Base-by-base conservation (phyloP, 1,140 invertebrate genomes). In the Polyergus mexicanus region DNA sequence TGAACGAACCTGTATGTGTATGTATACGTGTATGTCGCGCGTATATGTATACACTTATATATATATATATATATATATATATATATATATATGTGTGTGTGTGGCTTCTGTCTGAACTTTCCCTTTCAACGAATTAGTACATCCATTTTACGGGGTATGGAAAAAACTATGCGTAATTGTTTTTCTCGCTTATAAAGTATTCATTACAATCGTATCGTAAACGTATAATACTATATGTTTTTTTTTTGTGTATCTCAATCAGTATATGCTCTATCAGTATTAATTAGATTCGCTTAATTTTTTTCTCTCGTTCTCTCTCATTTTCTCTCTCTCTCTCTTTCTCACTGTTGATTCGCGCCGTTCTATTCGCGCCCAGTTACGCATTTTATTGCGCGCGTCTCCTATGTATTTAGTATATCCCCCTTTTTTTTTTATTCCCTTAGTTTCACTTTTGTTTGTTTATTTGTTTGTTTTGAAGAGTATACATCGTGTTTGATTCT, bases 161-260 rank as follows among this genome's bases (percentile, higher is more conserved):
- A 94, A 94, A 51, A 51, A 94, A 94, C 93, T 94, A 94, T 93
- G 92, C 91, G 86, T 92, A 92, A 89, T 88, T 90, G 92, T 89
- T 87, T 88, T 90, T 87, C 86, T 92, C 84, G 86, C 91, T 92
- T 92, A 92, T 74, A 93, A 92, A 92, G 91, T 90, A 89, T 91
- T 91, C 84, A 63, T 87, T 93, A 93, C 89, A 91, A 92, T 92
- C 87, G 91, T 94, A 92, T 92, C 92, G 87, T 94, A 92, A 93
- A 93, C 90, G 92, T 93, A 93, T 94, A 94, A 94, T 94, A 95
- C 93, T 95, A 94, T 94, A 92, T 92, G 89, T 94, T 93, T 89
- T 87, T 92, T 83, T 51, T 51, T 91, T 92, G 90, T 90, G 86
- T 94, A 84, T 80, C 81, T 89, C 76, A 86, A 91, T 84, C 19